Percentiles rank a stretch among this genome's conserved stretches.
phyloP scores from a whole-genome alignment of 2,888 invertebrate species.

The Agonopterix subpropinquella region DNA sequence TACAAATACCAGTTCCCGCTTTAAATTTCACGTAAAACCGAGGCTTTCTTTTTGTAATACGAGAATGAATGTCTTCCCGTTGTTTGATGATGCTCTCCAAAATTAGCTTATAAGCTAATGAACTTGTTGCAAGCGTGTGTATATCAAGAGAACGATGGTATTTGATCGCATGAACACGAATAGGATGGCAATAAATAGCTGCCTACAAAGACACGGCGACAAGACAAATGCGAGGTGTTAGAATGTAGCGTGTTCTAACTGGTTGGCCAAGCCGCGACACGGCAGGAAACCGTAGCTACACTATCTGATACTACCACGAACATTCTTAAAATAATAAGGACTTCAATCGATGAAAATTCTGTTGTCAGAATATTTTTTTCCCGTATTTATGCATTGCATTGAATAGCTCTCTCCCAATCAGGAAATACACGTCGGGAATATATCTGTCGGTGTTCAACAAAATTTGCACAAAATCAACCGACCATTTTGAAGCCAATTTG shows the following conservation, averaged over 20 bases:
- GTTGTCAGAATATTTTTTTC: neutral
- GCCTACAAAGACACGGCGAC: slow-evolving; percentile 44
- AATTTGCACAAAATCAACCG: slow-evolving; percentile 19
- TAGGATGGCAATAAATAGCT: slow-evolving; percentile 48
- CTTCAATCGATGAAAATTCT: neutral
- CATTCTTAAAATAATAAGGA: neutral
- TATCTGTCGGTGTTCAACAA: slow-evolving; percentile 19
- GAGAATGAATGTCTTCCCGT: slow-evolving; percentile 42
- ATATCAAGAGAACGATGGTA: slow-evolving; percentile 37
- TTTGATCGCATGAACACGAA: slow-evolving; percentile 45
- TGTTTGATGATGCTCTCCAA: slow-evolving; percentile 37
- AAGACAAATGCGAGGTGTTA: slow-evolving; percentile 52
- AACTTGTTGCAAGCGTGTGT: slow-evolving; percentile 38
- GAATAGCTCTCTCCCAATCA: slow-evolving; percentile 17
- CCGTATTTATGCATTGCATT: neutral
- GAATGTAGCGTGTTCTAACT: slow-evolving; percentile 24
- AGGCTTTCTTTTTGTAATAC: slow-evolving; percentile 17
- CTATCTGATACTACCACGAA: slow-evolving; percentile 2
- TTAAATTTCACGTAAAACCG: neutral
- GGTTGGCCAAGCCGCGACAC: slow-evolving; percentile 10
- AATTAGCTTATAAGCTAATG: slow-evolving; percentile 55
- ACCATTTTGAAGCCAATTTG: slow-evolving; percentile 20
- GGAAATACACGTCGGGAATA: slow-evolving; percentile 30
- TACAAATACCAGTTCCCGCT: neutral
- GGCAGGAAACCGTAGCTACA: slow-evolving; percentile 8